Conservation (phyloP, 92 coral and sea anemone species). For the Desmophyllum pertusum region DNA sequence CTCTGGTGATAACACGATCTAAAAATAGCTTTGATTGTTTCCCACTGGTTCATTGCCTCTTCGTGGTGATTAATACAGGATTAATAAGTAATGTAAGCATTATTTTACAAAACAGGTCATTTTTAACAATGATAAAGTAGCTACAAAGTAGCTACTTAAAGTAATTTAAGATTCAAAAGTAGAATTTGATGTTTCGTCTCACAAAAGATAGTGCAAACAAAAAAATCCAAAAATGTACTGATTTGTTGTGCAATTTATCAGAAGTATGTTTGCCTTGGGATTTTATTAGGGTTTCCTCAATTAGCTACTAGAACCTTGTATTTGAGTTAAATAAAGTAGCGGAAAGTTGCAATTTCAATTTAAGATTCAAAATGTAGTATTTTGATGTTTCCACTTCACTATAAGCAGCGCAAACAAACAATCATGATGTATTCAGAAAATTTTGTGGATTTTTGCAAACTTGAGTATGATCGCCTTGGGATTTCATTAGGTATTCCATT, state of each 20-base stretch:
- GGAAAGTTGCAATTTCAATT: neutral
- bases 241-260: neutral
- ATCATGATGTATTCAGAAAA: too few relatives aligned
- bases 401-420: too few relatives aligned
- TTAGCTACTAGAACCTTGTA: neutral
- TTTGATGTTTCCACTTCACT: neutral
- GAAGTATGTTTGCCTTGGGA: neutral
- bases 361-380: neutral
- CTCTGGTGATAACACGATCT: neutral
- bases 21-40: constrained; percentile 2
- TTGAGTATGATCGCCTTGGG: too few relatives aligned
- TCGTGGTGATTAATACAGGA: neutral
- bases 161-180: neutral
- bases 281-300: neutral
- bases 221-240: too few relatives aligned
- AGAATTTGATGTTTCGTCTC: neutral
- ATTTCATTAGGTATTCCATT: too few relatives aligned
- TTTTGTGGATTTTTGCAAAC: too few relatives aligned
- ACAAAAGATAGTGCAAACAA: neutral
- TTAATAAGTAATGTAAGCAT: neutral
- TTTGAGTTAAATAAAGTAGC: neutral
- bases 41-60: neutral
- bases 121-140: neutral
- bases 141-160: neutral
- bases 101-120: neutral